A percentile compares a stretch with the other conserved stretches of the same genome.
Evolutionary conservation across 1,140 invertebrate genomes (phyloP).

Genomic region (Formica exsecta): DNA sequence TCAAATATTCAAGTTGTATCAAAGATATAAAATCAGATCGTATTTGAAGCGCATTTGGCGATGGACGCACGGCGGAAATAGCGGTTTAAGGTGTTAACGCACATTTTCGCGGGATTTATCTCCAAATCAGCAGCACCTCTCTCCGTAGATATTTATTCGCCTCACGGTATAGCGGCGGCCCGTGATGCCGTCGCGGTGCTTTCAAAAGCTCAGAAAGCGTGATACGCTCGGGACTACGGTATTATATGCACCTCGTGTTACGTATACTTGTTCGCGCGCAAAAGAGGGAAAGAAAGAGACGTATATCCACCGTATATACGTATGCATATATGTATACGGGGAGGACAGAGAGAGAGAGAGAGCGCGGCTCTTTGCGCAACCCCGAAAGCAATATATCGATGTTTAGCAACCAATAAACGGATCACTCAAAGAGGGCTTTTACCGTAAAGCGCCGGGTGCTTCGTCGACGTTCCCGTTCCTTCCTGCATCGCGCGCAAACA

Average conservation of each 20-base stretch:
- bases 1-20: neutral
- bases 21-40: neutral
- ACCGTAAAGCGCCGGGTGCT: slow-evolving; percentile 83
- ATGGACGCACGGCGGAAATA: slow-evolving; percentile 28
- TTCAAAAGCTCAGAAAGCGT: slow-evolving; percentile 83
- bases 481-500: slow-evolving; percentile 60
- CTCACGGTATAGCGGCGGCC: slow-evolving; percentile 33
- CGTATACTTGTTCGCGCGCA: slow-evolving; percentile 45
- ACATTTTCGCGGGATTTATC: slow-evolving; percentile 50
- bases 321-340: slow-evolving; percentile 66
- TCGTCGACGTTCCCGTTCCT: slow-evolving; percentile 75
- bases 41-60: slow-evolving; percentile 12
- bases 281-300: slow-evolving; percentile 63
- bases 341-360: slow-evolving; percentile 72
- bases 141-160: slow-evolving; percentile 69
- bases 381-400: slow-evolving; percentile 86
- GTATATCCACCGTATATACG: slow-evolving; percentile 54
- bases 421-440: slow-evolving; percentile 86
- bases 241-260: slow-evolving; percentile 49
- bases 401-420: slow-evolving; percentile 87
- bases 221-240: slow-evolving; percentile 56
- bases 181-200: slow-evolving; percentile 68
- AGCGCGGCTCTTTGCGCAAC: slow-evolving; percentile 81
- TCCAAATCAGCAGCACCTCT: slow-evolving; percentile 32
- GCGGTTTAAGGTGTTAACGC: slow-evolving; percentile 39